Conservation (phyloP, 1,140 invertebrate genomes). For the Oryctes rhinoceros region DNA sequence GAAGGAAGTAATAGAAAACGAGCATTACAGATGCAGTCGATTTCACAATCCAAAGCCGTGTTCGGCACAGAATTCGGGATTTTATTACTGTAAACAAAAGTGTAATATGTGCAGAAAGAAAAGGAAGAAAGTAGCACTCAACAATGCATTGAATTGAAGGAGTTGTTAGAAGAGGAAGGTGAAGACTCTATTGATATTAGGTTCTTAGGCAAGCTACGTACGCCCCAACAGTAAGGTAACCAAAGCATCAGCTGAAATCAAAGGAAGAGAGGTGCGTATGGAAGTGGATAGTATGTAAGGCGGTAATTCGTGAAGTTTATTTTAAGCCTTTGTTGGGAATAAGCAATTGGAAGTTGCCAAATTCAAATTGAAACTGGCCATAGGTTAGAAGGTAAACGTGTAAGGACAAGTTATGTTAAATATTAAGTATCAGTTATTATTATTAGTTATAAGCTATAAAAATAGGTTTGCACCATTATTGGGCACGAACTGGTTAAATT, state of each 20-base stretch:
- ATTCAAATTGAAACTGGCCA: conserved; percentile 28
- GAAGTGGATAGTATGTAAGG: conserved; percentile 26
- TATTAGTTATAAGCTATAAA: neutral
- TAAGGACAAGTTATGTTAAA: conserved; percentile 7
- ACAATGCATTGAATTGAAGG: too few relatives aligned
- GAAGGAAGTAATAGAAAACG: too few relatives aligned
- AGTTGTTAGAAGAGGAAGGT: too few relatives aligned
- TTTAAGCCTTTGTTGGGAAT: conserved; percentile 18
- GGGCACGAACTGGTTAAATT: conserved; percentile 22
- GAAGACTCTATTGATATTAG: too few relatives aligned
- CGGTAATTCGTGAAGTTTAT: conserved; percentile 32
- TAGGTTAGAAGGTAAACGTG: conserved; percentile 20
- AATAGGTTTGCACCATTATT: conserved; percentile 35
- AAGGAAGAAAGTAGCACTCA: too few relatives aligned
- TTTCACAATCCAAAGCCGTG: too few relatives aligned
- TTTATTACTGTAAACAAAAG: too few relatives aligned
- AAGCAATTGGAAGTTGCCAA: conserved; percentile 13
- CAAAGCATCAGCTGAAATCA: conserved; percentile 9
- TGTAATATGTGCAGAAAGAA: too few relatives aligned
- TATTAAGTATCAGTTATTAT: neutral
- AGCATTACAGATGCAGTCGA: too few relatives aligned
- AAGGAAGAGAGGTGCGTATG: conserved; percentile 23
- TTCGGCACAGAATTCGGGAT: too few relatives aligned
- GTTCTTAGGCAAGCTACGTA: too few relatives aligned
- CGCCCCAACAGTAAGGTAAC: too few relatives aligned